Percentiles rank a stretch among this genome's conserved stretches.
These are phyloP conservation scores for Morone chrysops DNA, from an alignment of 2,113 vertebrate genomes.

Conservation along the genomic window DNA sequence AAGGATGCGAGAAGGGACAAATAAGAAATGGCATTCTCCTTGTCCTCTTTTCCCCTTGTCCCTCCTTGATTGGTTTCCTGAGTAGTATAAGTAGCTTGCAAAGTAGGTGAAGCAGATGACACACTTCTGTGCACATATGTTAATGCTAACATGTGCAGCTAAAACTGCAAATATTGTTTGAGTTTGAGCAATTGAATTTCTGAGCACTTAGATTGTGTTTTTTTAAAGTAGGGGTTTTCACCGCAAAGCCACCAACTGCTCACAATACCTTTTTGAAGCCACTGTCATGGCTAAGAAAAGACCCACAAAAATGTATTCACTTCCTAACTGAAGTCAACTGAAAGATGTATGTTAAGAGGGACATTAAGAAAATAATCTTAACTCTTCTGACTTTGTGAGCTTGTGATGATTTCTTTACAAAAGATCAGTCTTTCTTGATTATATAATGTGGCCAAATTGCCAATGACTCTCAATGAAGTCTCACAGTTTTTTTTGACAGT, in stretches of 20 bases:
- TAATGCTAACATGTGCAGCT: background rate
- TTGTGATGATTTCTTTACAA: background rate
- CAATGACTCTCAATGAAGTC: background rate
- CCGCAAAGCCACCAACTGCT: background rate
- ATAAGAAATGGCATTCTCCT: constrained; percentile 58
- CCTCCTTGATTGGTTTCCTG: constrained; percentile 43
- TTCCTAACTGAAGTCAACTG: background rate
- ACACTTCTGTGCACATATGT: background rate
- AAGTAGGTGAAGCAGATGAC: constrained; percentile 2
- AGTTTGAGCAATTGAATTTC: background rate
- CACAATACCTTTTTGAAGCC: background rate
- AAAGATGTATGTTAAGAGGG: background rate
- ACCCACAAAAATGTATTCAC: background rate
- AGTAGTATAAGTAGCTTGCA: constrained; percentile 5
- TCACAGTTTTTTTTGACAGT: no score
- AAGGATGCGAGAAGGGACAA: constrained; percentile 60
- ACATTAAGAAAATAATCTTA: background rate
- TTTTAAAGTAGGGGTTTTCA: background rate
- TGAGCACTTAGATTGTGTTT: background rate
- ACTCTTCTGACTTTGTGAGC: background rate
- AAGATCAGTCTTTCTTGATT: background rate
- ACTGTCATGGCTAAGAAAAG: background rate
- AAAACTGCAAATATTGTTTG: background rate
- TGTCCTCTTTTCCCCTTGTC: constrained; percentile 47
- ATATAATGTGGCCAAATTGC: background rate